Evolutionary conservation across 2,888 invertebrate genomes (phyloP).

Genomic region (Patella ulyssiponensis): DNA sequence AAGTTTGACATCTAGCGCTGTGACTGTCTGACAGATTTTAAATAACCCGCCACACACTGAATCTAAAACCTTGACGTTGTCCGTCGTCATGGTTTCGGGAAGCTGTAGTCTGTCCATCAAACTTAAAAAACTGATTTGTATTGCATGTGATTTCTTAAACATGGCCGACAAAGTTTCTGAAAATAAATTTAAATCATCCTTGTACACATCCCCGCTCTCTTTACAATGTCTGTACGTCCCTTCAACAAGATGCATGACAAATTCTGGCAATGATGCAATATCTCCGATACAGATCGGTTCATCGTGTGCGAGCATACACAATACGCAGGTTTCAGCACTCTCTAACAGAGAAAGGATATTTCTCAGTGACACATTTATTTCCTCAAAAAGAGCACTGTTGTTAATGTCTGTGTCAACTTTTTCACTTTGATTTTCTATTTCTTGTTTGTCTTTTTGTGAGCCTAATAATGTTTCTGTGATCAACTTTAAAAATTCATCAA

Average conservation of each 20-base stretch:
- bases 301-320: conserved; percentile 35
- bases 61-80: conserved; percentile 23
- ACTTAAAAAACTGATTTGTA: conserved; percentile 51
- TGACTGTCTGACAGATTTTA: conserved; percentile 61
- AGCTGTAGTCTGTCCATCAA: conserved; percentile 30
- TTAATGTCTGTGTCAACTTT: neutral
- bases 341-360: conserved; percentile 31
- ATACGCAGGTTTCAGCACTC: conserved; percentile 53
- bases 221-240: conserved; percentile 61
- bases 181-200: conserved; percentile 48
- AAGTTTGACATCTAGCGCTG: conserved; percentile 64
- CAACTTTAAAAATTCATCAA: neutral
- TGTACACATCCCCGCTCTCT: conserved; percentile 58
- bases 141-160: conserved; percentile 59
- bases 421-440: neutral
- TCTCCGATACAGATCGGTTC: conserved; percentile 30
- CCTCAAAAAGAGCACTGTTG: neutral
- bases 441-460: neutral
- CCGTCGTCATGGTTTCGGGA: conserved; percentile 1
- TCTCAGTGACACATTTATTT: neutral
- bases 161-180: conserved; percentile 56
- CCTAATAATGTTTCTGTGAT: neutral
- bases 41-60: conserved; percentile 61
- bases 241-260: conserved; percentile 53
- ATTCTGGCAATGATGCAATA: conserved; percentile 53